Conservation (phyloP, 2,888 invertebrate species). For the Adelphocoris suturalis region DNA sequence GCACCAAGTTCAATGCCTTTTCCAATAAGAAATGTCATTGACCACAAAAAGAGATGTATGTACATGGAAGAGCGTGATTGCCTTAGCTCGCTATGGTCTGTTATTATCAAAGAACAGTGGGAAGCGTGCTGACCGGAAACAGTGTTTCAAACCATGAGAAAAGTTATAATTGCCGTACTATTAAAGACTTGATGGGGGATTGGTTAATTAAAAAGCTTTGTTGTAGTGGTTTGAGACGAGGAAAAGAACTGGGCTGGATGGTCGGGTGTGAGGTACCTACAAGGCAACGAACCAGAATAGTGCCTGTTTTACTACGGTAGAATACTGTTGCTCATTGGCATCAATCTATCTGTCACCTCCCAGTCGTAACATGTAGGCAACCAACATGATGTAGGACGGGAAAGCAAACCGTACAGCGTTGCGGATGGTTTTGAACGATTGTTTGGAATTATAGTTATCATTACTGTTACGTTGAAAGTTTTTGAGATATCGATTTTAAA, state of each 20-base stretch:
- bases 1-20: neutral
- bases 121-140: constrained; percentile 34
- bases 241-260: neutral
- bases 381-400: too few relatives aligned
- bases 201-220: constrained; percentile 49
- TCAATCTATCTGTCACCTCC: too few relatives aligned
- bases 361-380: too few relatives aligned
- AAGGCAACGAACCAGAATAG: neutral
- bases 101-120: constrained; percentile 33
- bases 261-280: neutral
- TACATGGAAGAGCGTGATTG: neutral
- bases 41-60: neutral
- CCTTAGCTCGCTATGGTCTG: constrained; percentile 34
- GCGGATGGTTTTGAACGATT: too few relatives aligned
- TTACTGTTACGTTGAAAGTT: too few relatives aligned
- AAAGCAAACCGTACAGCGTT: too few relatives aligned
- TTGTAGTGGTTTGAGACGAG: constrained; percentile 1
- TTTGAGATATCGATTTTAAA: too few relatives aligned
- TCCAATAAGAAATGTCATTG: neutral
- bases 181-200: constrained; percentile 24
- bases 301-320: neutral
- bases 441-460: too few relatives aligned
- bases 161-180: constrained; percentile 45
- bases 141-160: constrained; percentile 43
- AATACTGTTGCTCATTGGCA: too few relatives aligned